A percentile compares a stretch with the other conserved stretches of the same genome.
Conservation (phyloP, 2,888 invertebrate genomes). For the Zhuqinia jingwanae region DNA sequence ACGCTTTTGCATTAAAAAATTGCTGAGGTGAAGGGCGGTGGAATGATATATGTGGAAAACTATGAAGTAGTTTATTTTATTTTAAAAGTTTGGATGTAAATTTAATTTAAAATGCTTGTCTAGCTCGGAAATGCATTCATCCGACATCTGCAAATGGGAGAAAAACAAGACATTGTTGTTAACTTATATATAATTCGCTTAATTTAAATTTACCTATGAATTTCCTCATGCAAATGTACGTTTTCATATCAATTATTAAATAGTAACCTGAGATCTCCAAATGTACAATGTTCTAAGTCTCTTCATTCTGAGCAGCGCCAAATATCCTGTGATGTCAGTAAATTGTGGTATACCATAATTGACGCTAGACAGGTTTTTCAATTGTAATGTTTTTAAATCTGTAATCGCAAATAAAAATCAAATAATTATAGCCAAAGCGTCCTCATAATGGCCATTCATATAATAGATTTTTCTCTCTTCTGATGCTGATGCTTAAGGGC, state of each 20-base stretch:
- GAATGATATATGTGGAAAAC: not conserved
- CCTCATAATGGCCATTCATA: not conserved
- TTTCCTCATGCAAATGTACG: too few species aligned
- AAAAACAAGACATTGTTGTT: constrained; percentile 13
- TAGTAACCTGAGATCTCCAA: constrained; percentile 70
- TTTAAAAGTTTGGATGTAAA: constrained; percentile 65
- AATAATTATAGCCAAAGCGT: constrained; percentile 4
- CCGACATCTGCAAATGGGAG: constrained; percentile 60
- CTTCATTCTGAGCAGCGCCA: constrained; percentile 58
- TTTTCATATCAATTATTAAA: too few species aligned
- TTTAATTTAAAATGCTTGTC: constrained; percentile 56
- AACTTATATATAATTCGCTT: not conserved
- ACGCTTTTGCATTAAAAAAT: too few species aligned
- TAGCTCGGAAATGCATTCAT: constrained; percentile 61
- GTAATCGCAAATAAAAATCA: constrained; percentile 50
- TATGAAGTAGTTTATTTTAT: not conserved
- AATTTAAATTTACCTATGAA: constrained; percentile 16
- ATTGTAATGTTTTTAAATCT: constrained; percentile 69
- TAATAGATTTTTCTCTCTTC: not conserved
- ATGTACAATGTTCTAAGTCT: constrained; percentile 58
- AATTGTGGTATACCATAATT: constrained; percentile 69
- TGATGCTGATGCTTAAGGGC: not conserved
- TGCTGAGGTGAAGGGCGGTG: not conserved
- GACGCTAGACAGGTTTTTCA: constrained; percentile 69
- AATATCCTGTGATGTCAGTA: constrained; percentile 69